Conservation (phyloP, 2,888 invertebrate species). For the Aphrophora alni region DNA sequence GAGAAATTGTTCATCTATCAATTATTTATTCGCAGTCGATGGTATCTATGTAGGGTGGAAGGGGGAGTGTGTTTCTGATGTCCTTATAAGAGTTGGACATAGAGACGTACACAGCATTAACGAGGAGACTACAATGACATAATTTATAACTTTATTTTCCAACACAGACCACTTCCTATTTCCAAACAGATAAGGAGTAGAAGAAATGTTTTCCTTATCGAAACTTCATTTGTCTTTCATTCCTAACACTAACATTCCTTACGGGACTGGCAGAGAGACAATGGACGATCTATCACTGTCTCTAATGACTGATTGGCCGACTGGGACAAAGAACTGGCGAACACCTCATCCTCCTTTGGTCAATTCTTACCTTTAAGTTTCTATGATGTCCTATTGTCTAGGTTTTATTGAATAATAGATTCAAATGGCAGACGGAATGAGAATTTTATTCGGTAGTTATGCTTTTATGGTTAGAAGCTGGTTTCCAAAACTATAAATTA, state of each 20-base stretch:
- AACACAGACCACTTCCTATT: background rate
- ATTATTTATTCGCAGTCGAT: no score
- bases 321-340: background rate
- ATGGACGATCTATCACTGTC: constrained; percentile 3
- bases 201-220: constrained; percentile 9
- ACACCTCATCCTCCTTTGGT: background rate
- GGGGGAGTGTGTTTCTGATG: background rate
- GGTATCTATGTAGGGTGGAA: background rate
- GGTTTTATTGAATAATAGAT: background rate
- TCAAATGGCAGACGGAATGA: background rate
- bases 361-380: background rate
- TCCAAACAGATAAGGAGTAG: background rate
- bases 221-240: constrained; percentile 6
- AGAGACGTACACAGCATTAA: background rate
- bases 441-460: no score
- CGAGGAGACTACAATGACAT: background rate
- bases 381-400: background rate
- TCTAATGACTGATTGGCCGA: constrained; percentile 4
- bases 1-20: no score
- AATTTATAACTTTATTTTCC: constrained; percentile 6
- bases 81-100: background rate
- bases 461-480: no score
- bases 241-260: background rate
- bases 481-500: no score
- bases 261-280: background rate